Evolutionary conservation across 2,888 invertebrate genomes (phyloP), one percentile per base, ranked within the genome.

Genomic region (Orchesella flavescens): DNA sequence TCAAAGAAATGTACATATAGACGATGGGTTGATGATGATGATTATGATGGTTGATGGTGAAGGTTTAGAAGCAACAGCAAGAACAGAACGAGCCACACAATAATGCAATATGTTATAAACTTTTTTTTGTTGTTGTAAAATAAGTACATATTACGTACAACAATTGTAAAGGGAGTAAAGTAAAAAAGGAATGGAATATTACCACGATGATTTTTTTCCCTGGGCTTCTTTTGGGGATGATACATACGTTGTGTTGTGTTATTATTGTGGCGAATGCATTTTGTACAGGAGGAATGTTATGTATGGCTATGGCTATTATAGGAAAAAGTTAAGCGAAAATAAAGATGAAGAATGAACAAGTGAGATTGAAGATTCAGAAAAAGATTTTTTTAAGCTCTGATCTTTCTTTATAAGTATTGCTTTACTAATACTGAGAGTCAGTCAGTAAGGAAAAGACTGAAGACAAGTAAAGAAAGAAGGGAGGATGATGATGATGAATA

Each of bases 331-430:
- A 63, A 79, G 57, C 53, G 57, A 61, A 73, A 71, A 75, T 69
- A 82, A 71, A 72, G 74, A 79, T 79, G 72, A 82, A 82, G 71
- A 82, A n/a, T n/a, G n/a, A n/a, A n/a, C n/a, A n/a, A 82, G 82
- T 82, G 82, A 76, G 82, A 82, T 76, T 82, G 55, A 76, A 74
- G 66, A 79, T 69, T 69, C 24, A 55, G 34, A 34, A 57, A 76
- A 82, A 76, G 55, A 55, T 69, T 75, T 81, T 71, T 73, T 66
- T 57, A 73, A 66, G 66, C 68, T 74, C 66, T 49, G 73, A 66
- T 80, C 73, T 66, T 24, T 73, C 65, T 49, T 65, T 71, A 46
- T 57, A 72, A 72, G n/a, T 77, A 53, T 77, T 69, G 77, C 77
- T 59, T 69, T n/a, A 68, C 69, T 61, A 55, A 72, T n/a, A n/a